Evolutionary conservation across 1,140 invertebrate genomes (phyloP).

Genomic region (Adelges cooleyi): DNA sequence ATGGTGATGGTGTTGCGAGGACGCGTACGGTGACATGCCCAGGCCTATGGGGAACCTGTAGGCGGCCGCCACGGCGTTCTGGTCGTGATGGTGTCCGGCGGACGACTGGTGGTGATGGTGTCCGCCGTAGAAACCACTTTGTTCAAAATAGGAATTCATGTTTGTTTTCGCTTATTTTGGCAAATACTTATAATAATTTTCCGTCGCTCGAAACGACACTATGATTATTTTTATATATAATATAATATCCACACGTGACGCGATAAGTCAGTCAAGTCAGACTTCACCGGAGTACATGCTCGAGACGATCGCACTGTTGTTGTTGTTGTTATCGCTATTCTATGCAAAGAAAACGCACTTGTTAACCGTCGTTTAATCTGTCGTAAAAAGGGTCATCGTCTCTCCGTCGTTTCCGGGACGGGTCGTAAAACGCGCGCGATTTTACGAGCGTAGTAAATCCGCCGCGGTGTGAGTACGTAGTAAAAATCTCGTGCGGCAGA

Average conservation of each 20-base stretch:
- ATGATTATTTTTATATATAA: too few relatives aligned
- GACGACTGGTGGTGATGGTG: conserved; percentile 65
- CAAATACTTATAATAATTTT: too few relatives aligned
- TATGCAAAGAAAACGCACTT: too few relatives aligned
- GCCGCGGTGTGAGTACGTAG: too few relatives aligned
- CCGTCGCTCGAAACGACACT: too few relatives aligned
- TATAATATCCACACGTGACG: too few relatives aligned
- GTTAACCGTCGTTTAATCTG: conserved; percentile 29
- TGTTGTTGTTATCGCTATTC: too few relatives aligned
- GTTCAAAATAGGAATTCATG: conserved; percentile 94
- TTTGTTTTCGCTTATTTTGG: too few relatives aligned
- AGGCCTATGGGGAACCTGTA: conserved; percentile 71
- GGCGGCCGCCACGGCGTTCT: conserved; percentile 50
- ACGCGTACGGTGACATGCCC: conserved; percentile 71
- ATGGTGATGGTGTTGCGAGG: conserved; percentile 61
- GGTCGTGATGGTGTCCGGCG: conserved; percentile 53
- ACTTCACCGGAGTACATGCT: too few relatives aligned
- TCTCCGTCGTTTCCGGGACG: background rate
- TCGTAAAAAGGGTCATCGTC: conserved; percentile 33
- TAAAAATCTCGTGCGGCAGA: too few relatives aligned
- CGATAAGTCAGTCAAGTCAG: too few relatives aligned
- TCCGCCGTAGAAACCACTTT: conserved; percentile 82
- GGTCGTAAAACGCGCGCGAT: conserved; percentile 13
- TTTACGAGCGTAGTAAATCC: conserved; percentile 15
- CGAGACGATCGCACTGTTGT: too few relatives aligned